These are phyloP conservation scores for cat (Felis catus) DNA, from an alignment of 2,113 vertebrate species.

Conservation along the genomic window DNA sequence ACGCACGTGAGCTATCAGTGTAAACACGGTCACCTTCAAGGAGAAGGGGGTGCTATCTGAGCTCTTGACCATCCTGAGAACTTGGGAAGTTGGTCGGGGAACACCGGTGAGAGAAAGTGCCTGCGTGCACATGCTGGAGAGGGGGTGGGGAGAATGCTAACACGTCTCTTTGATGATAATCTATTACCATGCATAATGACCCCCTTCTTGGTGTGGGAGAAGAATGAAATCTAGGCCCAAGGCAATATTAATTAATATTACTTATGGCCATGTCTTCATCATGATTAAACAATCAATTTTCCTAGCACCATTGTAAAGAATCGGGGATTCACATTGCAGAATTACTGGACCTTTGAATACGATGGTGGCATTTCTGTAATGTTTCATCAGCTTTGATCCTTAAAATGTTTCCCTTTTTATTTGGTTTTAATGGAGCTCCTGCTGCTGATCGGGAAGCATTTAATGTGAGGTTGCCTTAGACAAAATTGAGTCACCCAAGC, in stretches of 20 bases:
- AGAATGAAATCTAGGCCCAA: constrained; percentile 42
- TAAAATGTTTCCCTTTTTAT: constrained; percentile 47
- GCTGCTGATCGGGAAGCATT: constrained; percentile 33
- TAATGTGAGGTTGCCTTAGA: constrained; percentile 47
- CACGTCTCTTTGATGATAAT: constrained; percentile 49
- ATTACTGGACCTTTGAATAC: constrained; percentile 32
- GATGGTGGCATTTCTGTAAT: constrained; percentile 34
- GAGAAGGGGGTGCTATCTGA: background rate
- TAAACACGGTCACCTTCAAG: background rate
- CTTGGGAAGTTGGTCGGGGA: background rate
- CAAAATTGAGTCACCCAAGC: constrained; percentile 40
- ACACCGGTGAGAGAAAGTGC: background rate
- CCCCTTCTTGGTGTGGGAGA: background rate
- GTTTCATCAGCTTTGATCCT: constrained; percentile 61
- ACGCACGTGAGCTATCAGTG: background rate
- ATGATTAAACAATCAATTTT: constrained; percentile 44
- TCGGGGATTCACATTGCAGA: background rate
- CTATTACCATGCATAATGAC: background rate
- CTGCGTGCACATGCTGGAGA: background rate
- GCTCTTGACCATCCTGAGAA: background rate
- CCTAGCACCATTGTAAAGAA: constrained; percentile 44
- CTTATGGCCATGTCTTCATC: constrained; percentile 4
- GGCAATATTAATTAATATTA: constrained; percentile 61
- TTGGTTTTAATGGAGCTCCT: constrained; percentile 59
- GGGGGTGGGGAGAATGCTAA: background rate